These are phyloP conservation scores for Cololabis saira DNA, from an alignment of 2,113 vertebrate species.

Conservation along the genomic window DNA sequence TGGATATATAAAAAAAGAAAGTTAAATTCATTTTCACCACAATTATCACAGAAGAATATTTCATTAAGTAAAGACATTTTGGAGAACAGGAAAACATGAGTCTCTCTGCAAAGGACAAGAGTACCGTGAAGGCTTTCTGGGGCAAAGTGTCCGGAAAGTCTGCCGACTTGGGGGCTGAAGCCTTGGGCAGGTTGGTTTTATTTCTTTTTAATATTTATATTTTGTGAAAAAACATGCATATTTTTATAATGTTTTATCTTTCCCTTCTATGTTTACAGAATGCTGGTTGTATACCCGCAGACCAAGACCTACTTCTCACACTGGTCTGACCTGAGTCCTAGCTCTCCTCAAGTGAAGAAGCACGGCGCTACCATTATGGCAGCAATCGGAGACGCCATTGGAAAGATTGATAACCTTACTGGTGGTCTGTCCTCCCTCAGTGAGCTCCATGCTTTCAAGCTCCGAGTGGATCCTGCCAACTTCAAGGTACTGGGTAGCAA, in stretches of 20 bases:
- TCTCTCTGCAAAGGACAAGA: slow-evolving; percentile 68
- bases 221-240: background rate
- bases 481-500: slow-evolving; percentile 76
- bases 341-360: slow-evolving; percentile 42
- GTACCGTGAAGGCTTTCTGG: slow-evolving; percentile 69
- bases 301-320: slow-evolving; percentile 64
- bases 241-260: too few species aligned
- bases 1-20: slow-evolving; percentile 29
- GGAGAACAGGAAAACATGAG: slow-evolving; percentile 69
- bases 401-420: slow-evolving; percentile 74
- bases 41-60: background rate
- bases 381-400: slow-evolving; percentile 75
- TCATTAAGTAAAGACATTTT: background rate
- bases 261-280: slow-evolving; percentile 37
- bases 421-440: slow-evolving; percentile 76
- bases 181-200: slow-evolving; percentile 60
- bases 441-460: slow-evolving; percentile 86
- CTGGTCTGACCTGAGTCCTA: slow-evolving; percentile 69
- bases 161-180: slow-evolving; percentile 52
- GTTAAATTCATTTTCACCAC: background rate
- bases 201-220: background rate
- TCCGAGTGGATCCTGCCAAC: slow-evolving; percentile 88
- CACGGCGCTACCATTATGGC: slow-evolving; percentile 82
- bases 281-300: slow-evolving; percentile 77
- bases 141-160: slow-evolving; percentile 43